Evolutionary conservation across 2,888 invertebrate species (phyloP).

Genomic region (Rhyacophila evoluta): DNA sequence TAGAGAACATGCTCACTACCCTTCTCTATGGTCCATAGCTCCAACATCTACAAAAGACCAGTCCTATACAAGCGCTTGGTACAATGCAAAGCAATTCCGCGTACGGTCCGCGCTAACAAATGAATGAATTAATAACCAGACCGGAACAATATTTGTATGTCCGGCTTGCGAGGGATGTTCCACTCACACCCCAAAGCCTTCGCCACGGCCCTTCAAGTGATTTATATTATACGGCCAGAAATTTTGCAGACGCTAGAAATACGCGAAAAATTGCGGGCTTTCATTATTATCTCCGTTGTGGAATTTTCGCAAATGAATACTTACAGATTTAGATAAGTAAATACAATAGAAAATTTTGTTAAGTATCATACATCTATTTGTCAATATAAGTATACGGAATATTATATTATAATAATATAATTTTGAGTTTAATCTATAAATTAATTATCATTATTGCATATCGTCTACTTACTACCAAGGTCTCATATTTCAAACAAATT

Average conservation of each 20-base stretch:
- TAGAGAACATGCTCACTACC: neutral
- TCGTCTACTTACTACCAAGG: too few species aligned
- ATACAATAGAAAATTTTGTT: neutral
- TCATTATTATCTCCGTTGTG: conserved; percentile 15
- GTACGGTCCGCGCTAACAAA: conserved; percentile 45
- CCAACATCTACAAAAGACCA: neutral
- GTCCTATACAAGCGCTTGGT: conserved; percentile 23
- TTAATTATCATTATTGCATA: too few species aligned
- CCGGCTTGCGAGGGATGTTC: conserved; percentile 35
- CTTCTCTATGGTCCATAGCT: conserved; percentile 9
- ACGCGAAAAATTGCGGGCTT: conserved; percentile 10
- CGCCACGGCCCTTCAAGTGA: conserved; percentile 30
- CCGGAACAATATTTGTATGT: conserved; percentile 52
- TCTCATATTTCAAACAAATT: too few species aligned
- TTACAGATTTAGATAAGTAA: neutral
- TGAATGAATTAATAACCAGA: conserved; percentile 53
- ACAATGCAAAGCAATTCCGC: conserved; percentile 41
- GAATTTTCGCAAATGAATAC: conserved; percentile 12
- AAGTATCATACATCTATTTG: too few species aligned
- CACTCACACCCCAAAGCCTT: neutral
- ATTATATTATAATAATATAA: too few species aligned
- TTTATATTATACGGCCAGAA: conserved; percentile 40
- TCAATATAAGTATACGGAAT: too few species aligned
- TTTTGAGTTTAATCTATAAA: too few species aligned
- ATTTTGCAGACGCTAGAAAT: neutral